Conservation (phyloP, 2,797 vertebrate species). For the Helostoma temminkii region DNA sequence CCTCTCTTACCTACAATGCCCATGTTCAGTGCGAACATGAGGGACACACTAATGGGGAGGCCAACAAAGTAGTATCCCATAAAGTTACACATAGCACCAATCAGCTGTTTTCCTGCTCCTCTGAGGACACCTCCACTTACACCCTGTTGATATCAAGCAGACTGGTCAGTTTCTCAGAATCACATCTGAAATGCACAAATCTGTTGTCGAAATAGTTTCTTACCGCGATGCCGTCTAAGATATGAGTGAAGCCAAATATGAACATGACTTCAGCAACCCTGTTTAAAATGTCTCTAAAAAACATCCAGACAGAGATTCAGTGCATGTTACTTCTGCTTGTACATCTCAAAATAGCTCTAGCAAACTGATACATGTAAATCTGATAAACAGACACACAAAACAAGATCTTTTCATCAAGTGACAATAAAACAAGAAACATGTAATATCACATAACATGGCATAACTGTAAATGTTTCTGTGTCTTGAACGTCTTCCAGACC, state of each 20-base stretch:
- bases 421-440: neutral
- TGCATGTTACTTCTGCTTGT: too few species aligned
- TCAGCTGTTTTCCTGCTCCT: constrained; percentile 89
- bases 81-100: constrained; percentile 90
- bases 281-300: constrained; percentile 85
- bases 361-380: neutral
- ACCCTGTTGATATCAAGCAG: constrained; percentile 72
- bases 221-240: constrained; percentile 87
- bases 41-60: constrained; percentile 87
- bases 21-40: constrained; percentile 90
- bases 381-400: neutral
- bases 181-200: neutral
- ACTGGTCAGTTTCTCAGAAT: neutral
- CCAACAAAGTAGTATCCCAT: constrained; percentile 89
- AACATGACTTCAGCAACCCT: constrained; percentile 86
- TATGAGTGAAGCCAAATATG: constrained; percentile 83
- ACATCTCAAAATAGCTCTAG: neutral
- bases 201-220: constrained; percentile 55
- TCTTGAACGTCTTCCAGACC: neutral
- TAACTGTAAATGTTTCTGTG: neutral
- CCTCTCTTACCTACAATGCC: constrained; percentile 87
- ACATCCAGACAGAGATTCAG: neutral
- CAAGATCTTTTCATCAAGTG: neutral
- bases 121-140: constrained; percentile 89
- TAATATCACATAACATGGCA: neutral